Evolutionary conservation across 2,113 vertebrate genomes (phyloP).

Genomic region (Tachysurus vachellii): DNA sequence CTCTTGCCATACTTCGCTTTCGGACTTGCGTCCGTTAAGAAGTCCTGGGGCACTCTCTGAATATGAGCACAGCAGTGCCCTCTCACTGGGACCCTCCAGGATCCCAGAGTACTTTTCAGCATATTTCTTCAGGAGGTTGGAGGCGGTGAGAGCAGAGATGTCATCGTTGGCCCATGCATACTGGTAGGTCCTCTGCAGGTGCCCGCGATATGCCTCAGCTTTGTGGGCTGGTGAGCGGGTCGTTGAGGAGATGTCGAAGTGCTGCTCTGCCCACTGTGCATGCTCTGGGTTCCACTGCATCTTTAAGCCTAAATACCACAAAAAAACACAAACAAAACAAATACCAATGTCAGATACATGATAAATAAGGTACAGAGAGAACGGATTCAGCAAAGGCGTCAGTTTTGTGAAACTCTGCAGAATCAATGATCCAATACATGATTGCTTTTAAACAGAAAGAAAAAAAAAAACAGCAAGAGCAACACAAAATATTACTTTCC

Average conservation of each 20-base stretch:
- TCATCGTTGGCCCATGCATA: slow-evolving; percentile 99
- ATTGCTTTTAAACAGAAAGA: slow-evolving; percentile 29
- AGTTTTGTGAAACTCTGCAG: slow-evolving; percentile 27
- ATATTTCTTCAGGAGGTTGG: slow-evolving; percentile 97
- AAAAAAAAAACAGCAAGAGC: slow-evolving; percentile 28
- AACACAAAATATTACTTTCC: slow-evolving; percentile 47
- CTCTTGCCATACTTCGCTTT: slow-evolving; percentile 95
- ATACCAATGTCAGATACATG: slow-evolving; percentile 57
- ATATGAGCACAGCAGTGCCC: slow-evolving; percentile 91
- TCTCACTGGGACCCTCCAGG: slow-evolving; percentile 89
- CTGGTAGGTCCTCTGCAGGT: slow-evolving; percentile 96
- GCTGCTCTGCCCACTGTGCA: slow-evolving; percentile 99
- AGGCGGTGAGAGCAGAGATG: slow-evolving; percentile 97
- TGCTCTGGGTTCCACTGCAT: slow-evolving; percentile 99
- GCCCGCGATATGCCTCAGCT: slow-evolving; percentile 95
- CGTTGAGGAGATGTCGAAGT: slow-evolving; percentile 98
- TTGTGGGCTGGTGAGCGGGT: slow-evolving; percentile 97
- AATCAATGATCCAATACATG: slow-evolving; percentile 27
- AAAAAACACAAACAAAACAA: slow-evolving; percentile 60
- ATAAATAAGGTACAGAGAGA: slow-evolving; percentile 38
- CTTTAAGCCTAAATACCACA: slow-evolving; percentile 88
- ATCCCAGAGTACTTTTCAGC: slow-evolving; percentile 99
- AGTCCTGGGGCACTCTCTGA: slow-evolving; percentile 85
- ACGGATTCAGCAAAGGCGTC: slow-evolving; percentile 23
- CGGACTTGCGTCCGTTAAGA: slow-evolving; percentile 92